These are phyloP conservation scores for Dufourea novaeangliae DNA, from an alignment of 1,140 invertebrate genomes.

Conservation along the genomic window DNA sequence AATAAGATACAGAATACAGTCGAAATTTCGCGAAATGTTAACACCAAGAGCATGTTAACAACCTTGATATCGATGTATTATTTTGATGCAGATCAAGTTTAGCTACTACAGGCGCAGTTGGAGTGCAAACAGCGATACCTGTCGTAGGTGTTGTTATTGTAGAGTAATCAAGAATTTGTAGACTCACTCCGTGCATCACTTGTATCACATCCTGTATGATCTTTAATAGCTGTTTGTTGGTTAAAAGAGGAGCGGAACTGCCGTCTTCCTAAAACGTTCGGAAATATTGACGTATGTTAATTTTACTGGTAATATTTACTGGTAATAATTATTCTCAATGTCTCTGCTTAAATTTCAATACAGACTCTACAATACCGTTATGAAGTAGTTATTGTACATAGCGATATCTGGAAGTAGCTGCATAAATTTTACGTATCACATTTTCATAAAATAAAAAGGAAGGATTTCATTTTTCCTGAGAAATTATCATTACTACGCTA, in stretches of 20 bases:
- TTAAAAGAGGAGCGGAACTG: constrained; percentile 2
- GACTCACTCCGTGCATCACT: neutral
- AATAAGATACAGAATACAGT: no score
- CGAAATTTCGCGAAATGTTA: neutral
- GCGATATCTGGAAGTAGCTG: no score
- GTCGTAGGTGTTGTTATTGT: neutral
- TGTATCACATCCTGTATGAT: neutral
- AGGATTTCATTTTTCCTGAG: no score
- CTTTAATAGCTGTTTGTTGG: neutral
- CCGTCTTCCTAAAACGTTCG: neutral
- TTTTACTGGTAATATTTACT: no score
- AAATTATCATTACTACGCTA: no score
- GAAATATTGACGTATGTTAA: no score
- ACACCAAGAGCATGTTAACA: neutral
- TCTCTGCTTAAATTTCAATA: no score
- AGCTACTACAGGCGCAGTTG: neutral
- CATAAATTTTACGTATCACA: no score
- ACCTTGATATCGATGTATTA: neutral
- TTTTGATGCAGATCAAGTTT: neutral
- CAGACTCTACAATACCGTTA: no score
- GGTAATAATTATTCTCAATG: no score
- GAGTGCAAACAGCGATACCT: neutral
- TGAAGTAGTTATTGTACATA: no score
- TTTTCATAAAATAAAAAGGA: no score
- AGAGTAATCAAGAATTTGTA: neutral